Evolutionary conservation across 2,113 vertebrate species (phyloP), one percentile per base, ranked within the genome.

Genomic region (Stictonetta naevosa): DNA sequence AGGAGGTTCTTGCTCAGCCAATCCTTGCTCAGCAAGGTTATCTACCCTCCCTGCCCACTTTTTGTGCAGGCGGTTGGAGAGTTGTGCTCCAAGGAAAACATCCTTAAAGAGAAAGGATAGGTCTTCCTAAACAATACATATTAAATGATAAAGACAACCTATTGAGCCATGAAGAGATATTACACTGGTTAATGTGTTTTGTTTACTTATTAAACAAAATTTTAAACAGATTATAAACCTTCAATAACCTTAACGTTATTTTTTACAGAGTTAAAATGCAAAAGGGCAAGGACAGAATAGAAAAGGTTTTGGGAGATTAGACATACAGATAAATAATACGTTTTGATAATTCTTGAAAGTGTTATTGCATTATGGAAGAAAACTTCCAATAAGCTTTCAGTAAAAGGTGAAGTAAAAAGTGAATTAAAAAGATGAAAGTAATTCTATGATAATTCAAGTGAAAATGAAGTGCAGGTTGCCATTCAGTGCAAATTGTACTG

Each of bases 331-430:
- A 55, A 46, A 82, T 50, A 9, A 6, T 52, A 38, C 22, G 2
- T 34, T 44, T 59, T 69, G 10, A 4, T 53, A 69, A 59, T 10
- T 53, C 19, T 64, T 68, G 7, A 58, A 64, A 64, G 55, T 46
- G 6, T 40, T 34, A 50, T 21, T 31, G 10, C 10, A 22, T 56
- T 88, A 20, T 26, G 26, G 25, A 63, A 52, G 3, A 71, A 75
- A 69, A 10, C 7, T n/a, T 22, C 0, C 2, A 44, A 63, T 31
- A 34, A 33, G 0, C 13, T 81, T 72, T 84, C 50, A 46, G 13
- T 52, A 58, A 75, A 84, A 90, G 1, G 3, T 71, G 8, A 80
- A 71, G 6, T 42, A 18, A 59, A 90, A 79, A 68, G 11, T 48
- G 31, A 75, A 81, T 26, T 55, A 55, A 60, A 72, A 4, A 29